Base-by-base conservation (phyloP, 2,113 vertebrate genomes). In the Osmerus eperlanus region DNA sequence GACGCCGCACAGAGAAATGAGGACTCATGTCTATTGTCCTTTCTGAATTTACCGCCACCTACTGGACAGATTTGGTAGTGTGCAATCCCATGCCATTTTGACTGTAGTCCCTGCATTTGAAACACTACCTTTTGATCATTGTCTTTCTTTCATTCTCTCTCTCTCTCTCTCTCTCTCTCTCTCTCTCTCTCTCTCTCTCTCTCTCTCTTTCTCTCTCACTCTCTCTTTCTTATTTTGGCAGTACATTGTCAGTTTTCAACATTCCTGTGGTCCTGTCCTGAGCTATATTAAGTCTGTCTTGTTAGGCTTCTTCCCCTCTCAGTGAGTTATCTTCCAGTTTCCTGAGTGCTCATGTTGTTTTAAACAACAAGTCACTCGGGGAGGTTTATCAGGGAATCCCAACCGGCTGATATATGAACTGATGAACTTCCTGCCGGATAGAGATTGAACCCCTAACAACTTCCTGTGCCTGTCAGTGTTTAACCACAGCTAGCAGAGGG, bases 1-100 rank as follows among this genome's bases (percentile, higher is more conserved):
- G 64, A 0, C 41, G 64, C 78, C 73, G 36, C 15, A 64, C 19
- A 32, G 61, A 16, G 18, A 53, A 56, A 19, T 25, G 28, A 47
- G n/a, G 47, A 7, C 68, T 14, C 21, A 9, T 19, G 16, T 68
- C 36, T 18, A 56, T 11, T 53, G 66, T 23, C 68, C 66, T 51
- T 28, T 4, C 32, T 19, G 15, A 16, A 41, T 36, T 2, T 16
- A 32, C 73, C 84, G 80, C 77, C 83, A 78, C 74, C 83, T 82
- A 72, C 80, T 84, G 85, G 58, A 47, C 71, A 58, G 3, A 11
- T n/a, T n/a, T 14, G 41, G 72, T 25, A 81, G 23, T 16, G 65
- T 47, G 9, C 41, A 47, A 9, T 47, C 11, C 41, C 41, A 47
- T 7, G 7, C 41, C 2, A 7, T 47, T 47, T 47, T 47, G 9